Evolutionary conservation across 2,113 vertebrate genomes (phyloP).

Genomic region (Cynocephalus volans): DNA sequence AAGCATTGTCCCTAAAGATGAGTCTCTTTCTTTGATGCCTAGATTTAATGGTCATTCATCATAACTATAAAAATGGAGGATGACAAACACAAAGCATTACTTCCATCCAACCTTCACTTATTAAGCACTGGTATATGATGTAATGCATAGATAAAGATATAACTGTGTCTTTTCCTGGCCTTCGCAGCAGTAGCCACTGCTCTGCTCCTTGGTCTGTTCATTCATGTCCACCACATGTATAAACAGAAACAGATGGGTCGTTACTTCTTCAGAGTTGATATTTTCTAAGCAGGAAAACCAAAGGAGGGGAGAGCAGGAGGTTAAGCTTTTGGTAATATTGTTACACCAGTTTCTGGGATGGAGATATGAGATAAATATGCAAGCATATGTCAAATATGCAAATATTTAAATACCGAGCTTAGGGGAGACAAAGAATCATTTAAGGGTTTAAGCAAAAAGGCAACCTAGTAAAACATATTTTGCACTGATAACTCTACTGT

Average conservation of each 20-base stretch:
- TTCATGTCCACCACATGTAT: neutral
- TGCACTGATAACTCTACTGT: neutral
- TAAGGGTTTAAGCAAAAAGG: neutral
- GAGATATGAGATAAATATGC: neutral
- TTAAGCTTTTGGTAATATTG: neutral
- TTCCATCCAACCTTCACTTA: neutral
- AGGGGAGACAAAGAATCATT: neutral
- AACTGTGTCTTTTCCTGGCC: accelerated
- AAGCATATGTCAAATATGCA: neutral
- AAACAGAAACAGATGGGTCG: neutral
- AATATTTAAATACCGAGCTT: neutral
- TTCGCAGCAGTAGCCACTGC: neutral
- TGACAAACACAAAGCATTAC: no score
- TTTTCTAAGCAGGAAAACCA: neutral
- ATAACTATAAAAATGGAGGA: neutral
- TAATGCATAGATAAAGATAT: no score
- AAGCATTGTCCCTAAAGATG: neutral
- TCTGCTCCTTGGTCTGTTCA: no score
- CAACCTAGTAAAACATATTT: neutral
- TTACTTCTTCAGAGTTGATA: neutral
- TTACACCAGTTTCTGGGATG: neutral
- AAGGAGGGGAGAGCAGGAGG: neutral
- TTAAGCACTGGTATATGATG: neutral
- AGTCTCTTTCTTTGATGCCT: neutral
- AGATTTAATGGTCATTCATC: neutral